Evolutionary conservation across 2,797 vertebrate species (phyloP).

Genomic region (Poeciliopsis paucimaculata): DNA sequence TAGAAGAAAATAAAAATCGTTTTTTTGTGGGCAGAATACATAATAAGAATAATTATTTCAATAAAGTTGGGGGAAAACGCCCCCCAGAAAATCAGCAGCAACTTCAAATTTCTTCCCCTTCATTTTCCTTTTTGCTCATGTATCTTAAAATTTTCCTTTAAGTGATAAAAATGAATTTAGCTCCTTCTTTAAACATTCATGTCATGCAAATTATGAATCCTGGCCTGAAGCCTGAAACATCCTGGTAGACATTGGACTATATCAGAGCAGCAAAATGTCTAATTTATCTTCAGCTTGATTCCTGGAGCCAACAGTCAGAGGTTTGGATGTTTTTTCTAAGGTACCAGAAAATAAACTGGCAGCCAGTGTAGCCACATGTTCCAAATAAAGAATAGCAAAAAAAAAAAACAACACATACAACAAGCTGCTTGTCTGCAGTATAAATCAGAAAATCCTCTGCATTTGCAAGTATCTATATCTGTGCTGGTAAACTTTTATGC

Average conservation of each 20-base stretch:
- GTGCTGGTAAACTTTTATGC: conserved; percentile 28
- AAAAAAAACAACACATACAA: not conserved
- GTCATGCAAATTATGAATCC: conserved; percentile 11
- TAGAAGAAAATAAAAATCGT: too few relatives aligned
- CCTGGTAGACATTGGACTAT: conserved; percentile 11
- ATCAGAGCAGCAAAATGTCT: conserved; percentile 11
- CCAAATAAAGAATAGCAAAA: not conserved
- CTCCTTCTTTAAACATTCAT: not conserved
- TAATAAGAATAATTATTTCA: too few relatives aligned
- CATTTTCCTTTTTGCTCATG: not conserved
- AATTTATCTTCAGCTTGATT: conserved; percentile 15
- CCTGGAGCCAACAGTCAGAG: conserved; percentile 1
- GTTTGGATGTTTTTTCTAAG: conserved; percentile 27
- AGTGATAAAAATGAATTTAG: conserved; percentile 6
- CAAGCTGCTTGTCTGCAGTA: conserved; percentile 18
- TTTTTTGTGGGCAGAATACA: too few relatives aligned
- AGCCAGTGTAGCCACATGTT: conserved; percentile 15
- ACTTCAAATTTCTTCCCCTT: not conserved
- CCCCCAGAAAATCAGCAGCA: too few relatives aligned
- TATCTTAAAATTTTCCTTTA: not conserved
- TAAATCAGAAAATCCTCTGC: conserved; percentile 19
- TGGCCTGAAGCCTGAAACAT: conserved; percentile 9
- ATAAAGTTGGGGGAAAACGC: too few relatives aligned
- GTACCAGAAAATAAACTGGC: conserved; percentile 7
- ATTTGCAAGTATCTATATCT: conserved; percentile 15